Evolutionary conservation across 2,888 invertebrate genomes (phyloP).

Genomic region (Cancer borealis): DNA sequence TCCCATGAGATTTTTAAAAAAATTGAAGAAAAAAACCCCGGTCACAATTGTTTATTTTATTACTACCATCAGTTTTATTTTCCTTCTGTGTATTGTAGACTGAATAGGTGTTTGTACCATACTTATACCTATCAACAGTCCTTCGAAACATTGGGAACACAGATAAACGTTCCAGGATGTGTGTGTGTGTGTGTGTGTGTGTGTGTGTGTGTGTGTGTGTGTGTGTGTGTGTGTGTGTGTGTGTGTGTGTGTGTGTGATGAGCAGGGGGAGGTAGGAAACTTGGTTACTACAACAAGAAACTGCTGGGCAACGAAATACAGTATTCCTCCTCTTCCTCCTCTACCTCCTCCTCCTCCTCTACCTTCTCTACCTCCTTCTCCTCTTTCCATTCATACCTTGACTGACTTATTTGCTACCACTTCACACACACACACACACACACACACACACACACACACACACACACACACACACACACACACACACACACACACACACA

Average conservation of each 20-base stretch:
- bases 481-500: constrained; percentile 20
- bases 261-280: not conserved
- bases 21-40: no score
- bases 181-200: constrained; percentile 20
- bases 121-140: no score
- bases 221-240: constrained; percentile 52
- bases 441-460: constrained; percentile 15
- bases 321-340: not conserved
- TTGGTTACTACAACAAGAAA: constrained; percentile 23
- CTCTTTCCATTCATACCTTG: not conserved
- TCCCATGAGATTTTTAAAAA: no score
- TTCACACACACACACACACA: constrained; percentile 4
- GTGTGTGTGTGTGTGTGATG: constrained; percentile 35
- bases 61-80: no score
- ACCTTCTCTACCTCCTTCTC: not conserved
- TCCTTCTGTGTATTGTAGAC: no score
- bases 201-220: constrained; percentile 9
- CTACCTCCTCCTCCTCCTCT: not conserved
- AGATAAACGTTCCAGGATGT: not conserved
- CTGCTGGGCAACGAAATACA: not conserved
- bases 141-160: not conserved
- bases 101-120: no score
- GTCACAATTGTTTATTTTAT: no score
- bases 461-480: not conserved
- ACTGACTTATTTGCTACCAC: not conserved